Evolutionary conservation across 2,888 invertebrate species (phyloP).

Genomic region (Sepiola atlantica): DNA sequence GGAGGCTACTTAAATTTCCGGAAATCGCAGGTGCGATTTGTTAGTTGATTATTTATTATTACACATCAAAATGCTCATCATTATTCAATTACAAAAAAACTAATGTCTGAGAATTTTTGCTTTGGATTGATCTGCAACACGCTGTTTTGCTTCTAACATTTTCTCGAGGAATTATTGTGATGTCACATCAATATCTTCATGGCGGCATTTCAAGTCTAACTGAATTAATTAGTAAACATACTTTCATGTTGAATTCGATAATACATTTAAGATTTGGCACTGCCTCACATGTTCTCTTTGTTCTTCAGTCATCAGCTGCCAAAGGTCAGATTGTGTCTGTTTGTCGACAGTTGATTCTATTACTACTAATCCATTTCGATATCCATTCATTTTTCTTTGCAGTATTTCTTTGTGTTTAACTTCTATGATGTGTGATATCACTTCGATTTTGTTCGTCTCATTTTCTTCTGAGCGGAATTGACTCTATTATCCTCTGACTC

Average conservation of each 20-base stretch:
- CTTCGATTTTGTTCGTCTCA: too few relatives aligned
- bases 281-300: neutral
- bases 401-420: too few relatives aligned
- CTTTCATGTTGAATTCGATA: constrained; percentile 11
- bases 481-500: too few relatives aligned
- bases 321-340: neutral
- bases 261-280: constrained; percentile 15
- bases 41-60: too few relatives aligned
- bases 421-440: too few relatives aligned
- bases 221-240: neutral
- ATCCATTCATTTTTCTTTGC: too few relatives aligned
- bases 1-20: too few relatives aligned
- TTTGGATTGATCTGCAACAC: neutral
- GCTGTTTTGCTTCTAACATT: neutral
- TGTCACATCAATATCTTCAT: neutral
- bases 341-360: neutral
- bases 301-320: neutral
- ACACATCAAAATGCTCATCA: too few relatives aligned
- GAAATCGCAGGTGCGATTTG: too few relatives aligned
- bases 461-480: too few relatives aligned
- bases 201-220: neutral
- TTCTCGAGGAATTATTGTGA: neutral
- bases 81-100: too few relatives aligned
- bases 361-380: neutral
- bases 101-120: too few relatives aligned